phyloP scores from a whole-genome alignment of 37 sponge, comb jelly and placozoan genomes.

The Spongilla lacustris region DNA sequence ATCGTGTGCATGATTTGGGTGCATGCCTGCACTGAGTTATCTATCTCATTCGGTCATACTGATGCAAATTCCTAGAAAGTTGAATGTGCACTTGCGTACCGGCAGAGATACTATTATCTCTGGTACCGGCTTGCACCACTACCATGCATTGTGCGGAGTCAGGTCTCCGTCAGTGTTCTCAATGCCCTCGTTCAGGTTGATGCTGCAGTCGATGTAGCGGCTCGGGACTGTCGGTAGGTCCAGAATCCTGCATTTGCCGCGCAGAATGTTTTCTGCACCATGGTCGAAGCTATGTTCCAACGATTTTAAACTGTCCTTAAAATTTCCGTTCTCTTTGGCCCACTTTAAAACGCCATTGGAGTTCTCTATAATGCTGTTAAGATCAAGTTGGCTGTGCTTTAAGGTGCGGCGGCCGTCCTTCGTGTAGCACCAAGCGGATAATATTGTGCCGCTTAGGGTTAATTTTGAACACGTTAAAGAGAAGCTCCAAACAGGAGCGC shows the following conservation, averaged over 20 bases:
- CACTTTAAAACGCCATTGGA: neutral
- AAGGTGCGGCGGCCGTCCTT: neutral
- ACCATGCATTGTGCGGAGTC: neutral
- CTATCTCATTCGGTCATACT: no score
- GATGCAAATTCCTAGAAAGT: no score
- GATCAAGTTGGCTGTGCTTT: neutral
- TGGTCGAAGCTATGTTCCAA: neutral
- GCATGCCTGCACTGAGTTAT: no score
- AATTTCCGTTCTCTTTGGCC: neutral
- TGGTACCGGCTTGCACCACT: no score
- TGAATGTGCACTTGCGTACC: no score
- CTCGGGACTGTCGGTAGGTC: no score
- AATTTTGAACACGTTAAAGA: neutral
- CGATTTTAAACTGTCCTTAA: neutral
- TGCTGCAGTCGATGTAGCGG: neutral
- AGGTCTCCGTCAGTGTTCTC: neutral
- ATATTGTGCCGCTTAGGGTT: neutral
- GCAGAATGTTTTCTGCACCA: neutral
- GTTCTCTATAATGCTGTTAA: neutral
- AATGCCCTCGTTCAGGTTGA: neutral
- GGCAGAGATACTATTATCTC: no score
- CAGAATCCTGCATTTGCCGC: neutral
- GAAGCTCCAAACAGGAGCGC: neutral
- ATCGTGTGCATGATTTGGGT: no score
- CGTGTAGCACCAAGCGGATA: neutral